Percentiles rank a stretch among this genome's conserved stretches.
Conservation (phyloP, 2,113 vertebrate species). For the Philantomba maxwellii region DNA sequence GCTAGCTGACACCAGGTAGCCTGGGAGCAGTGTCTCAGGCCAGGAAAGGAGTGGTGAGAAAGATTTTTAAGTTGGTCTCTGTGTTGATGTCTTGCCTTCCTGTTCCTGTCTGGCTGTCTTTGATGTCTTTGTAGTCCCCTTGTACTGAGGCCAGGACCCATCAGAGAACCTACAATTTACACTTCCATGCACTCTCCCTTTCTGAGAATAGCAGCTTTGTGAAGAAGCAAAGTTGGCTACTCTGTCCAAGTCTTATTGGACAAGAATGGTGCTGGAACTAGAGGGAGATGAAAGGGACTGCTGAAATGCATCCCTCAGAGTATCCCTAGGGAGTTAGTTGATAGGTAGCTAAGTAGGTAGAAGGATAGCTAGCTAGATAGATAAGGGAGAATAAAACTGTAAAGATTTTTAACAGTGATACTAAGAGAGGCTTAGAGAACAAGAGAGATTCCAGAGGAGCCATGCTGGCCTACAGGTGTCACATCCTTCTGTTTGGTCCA, state of each 20-base stretch:
- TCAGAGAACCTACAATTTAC: neutral
- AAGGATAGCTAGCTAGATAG: neutral
- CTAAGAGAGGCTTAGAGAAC: neutral
- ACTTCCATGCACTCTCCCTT: neutral
- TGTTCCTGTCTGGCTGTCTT: neutral
- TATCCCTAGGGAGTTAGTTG: neutral
- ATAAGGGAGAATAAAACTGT: neutral
- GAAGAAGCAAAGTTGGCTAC: neutral
- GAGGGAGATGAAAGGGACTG: neutral
- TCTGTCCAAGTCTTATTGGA: neutral
- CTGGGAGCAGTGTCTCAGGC: neutral
- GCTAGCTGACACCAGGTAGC: neutral
- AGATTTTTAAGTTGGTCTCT: neutral
- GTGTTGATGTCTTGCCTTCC: neutral
- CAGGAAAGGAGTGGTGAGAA: neutral
- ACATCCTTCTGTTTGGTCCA: neutral
- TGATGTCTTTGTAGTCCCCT: neutral
- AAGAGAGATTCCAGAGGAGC: fast-evolving
- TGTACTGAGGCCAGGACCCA: neutral
- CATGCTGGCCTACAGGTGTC: fast-evolving
- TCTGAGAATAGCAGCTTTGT: neutral
- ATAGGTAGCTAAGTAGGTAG: neutral
- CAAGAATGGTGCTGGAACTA: neutral
- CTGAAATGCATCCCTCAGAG: neutral
- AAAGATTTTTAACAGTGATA: neutral